Evolutionary conservation across 2,113 vertebrate genomes (phyloP), one percentile per base, ranked within the genome.

Genomic region (Oryzias javanicus): DNA sequence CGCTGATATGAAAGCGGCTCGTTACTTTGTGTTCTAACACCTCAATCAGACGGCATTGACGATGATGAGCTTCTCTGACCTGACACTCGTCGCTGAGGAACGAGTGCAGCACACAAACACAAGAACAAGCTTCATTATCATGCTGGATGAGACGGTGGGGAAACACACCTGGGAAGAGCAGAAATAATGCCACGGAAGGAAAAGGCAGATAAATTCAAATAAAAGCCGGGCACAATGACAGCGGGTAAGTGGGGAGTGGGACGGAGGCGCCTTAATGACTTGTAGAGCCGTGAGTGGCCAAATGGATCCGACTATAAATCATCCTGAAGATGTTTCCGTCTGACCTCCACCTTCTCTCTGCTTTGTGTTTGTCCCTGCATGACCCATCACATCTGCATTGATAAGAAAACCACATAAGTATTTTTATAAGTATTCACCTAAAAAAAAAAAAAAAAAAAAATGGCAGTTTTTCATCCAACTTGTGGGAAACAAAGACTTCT

Each of bases 291-390:
- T 16, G 19, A 64, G 51, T 53, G 48, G 76, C 50, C 51, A 78
- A 58, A 61, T 77, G 79, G 86, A 78, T 74, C 85, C 75, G 74
- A 63, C 73, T 62, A 60, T 80, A 79, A 84, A 84, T 85, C 73
- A 55, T 22, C 29, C 63, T 42, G 62, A 66, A 67, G 72, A 72
- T 77, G 71, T 52, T 87, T 86, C 70, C 79, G 86, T 60, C 73
- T 76, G 58, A 80, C 83, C 67, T 69, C 69, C 54, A 20, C 61
- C 20, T 60, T 22, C 22, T 22, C 22, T 22, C 22, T 69, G 50
- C 10, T 58, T 18, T 55, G 49, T 64, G 49, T 61, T 81, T 52
- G 56, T 72, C 44, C 55, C 55, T 12, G 46, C 14, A 17, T 67
- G 64, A 70, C 67, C 63, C 41, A 25, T 55, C 50, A 42, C 55